Conservation (phyloP, 2,113 vertebrate genomes). For the Girardinichthys multiradiatus region DNA sequence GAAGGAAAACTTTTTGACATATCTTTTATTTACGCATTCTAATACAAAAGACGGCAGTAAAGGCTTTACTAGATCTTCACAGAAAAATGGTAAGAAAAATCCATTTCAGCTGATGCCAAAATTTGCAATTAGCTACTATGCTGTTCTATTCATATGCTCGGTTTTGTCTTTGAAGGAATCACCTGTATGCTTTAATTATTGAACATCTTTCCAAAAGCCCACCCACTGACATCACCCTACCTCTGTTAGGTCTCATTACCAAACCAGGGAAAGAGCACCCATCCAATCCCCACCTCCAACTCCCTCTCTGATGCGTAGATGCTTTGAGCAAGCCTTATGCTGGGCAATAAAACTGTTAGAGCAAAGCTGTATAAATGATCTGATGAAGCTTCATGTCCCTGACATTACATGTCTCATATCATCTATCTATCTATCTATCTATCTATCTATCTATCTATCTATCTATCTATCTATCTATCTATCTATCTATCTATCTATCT, state of each 20-base stretch:
- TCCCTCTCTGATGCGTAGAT: constrained; percentile 55
- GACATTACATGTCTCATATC: constrained; percentile 33
- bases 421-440: background rate
- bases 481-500: too few species aligned
- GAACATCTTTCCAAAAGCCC: constrained; percentile 65
- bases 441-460: too few species aligned
- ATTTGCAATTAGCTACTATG: constrained; percentile 65
- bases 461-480: too few species aligned
- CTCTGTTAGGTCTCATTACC: constrained; percentile 69
- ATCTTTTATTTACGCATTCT: constrained; percentile 41
- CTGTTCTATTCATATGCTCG: constrained; percentile 64
- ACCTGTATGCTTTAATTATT: constrained; percentile 80
- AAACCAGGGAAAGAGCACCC: constrained; percentile 69
- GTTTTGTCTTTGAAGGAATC: constrained; percentile 78
- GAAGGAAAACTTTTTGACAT: constrained; percentile 9
- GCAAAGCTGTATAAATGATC: constrained; percentile 68
- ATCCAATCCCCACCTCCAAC: constrained; percentile 33
- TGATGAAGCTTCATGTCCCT: constrained; percentile 53
- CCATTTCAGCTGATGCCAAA: constrained; percentile 60
- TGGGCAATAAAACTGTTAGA: constrained; percentile 59
- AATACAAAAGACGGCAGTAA: constrained; percentile 29
- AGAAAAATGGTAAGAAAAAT: constrained; percentile 66
- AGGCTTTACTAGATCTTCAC: constrained; percentile 40
- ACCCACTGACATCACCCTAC: constrained; percentile 61
- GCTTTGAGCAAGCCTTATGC: constrained; percentile 74